Evolutionary conservation across 2,113 vertebrate genomes (phyloP), one percentile per base, ranked within the genome.

Genomic region (Ammodytes dubius): DNA sequence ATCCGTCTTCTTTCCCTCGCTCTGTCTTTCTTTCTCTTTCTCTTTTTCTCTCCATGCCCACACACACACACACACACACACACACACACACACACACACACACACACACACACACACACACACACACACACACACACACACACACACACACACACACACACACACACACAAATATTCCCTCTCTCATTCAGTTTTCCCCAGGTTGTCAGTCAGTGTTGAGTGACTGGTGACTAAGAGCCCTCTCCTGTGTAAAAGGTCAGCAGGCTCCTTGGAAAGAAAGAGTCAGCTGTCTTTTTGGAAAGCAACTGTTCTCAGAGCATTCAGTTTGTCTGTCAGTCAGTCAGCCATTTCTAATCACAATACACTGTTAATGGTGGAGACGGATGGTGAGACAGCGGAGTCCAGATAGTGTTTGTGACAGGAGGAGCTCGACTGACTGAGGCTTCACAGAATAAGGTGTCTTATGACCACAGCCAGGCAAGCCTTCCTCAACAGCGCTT

Each of bases 131-230:
- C 59, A 60, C 45, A 58, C 63, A 84, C 47, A 59, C 71, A 53
- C 43, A 49, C 47, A 43, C 67, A 45, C 46, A 42, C 69, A 53
- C 37, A 45, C 69, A 63, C 40, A 43, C 77, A 71, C 52, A 58
- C 35, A 61, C 49, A 19, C 15, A 70, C 69, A 52, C 15, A 68
- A 14, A 19, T 47, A 71, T 58, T 58, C 54, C 49, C 63, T 53
- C 84, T 87, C 84, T 92, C 87, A 88, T 89, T 90, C 75, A 84
- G 84, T 85, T 90, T 89, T 89, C 79, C 67, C 74, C 83, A 73
- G 85, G 87, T 92, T 92, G 93, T 92, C 89, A 87, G 88, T 89
- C 88, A 91, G 86, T 88, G 87, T 77, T 87, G 88, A 92, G 89
- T 92, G 89, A 93, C 84, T 88, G 82, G 92, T 92, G 90, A 93